Conservation (phyloP, 2,888 invertebrate genomes). For the Sisyra terminalis region DNA sequence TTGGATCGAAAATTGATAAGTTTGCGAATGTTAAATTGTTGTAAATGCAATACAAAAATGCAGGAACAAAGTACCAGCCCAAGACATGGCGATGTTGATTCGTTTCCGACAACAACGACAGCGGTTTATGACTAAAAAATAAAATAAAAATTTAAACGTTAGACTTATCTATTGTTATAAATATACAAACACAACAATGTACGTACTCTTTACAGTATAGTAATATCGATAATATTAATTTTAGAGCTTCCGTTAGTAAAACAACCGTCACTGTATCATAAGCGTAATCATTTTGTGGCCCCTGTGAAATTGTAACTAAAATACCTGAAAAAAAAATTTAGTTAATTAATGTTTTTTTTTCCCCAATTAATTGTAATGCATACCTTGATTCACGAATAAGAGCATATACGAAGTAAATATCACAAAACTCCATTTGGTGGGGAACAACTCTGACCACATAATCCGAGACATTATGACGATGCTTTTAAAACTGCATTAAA, state of each 20-base stretch:
- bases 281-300: slow-evolving; percentile 58
- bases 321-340: slow-evolving; percentile 47
- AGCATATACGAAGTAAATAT: slow-evolving; percentile 76
- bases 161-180: neutral
- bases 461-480: slow-evolving; percentile 18
- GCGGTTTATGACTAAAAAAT: slow-evolving; percentile 44
- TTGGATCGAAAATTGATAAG: slow-evolving; percentile 82
- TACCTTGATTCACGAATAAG: slow-evolving; percentile 86
- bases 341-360: too few relatives aligned
- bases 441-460: slow-evolving; percentile 56
- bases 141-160: slow-evolving; percentile 17
- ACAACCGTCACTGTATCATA: slow-evolving; percentile 84
- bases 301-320: slow-evolving; percentile 80
- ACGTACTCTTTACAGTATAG: slow-evolving; percentile 57
- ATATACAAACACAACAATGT: slow-evolving; percentile 8
- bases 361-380: slow-evolving; percentile 11
- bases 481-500: too few relatives aligned
- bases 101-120: slow-evolving; percentile 37
- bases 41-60: slow-evolving; percentile 82
- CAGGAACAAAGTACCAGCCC: slow-evolving; percentile 75
- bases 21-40: slow-evolving; percentile 89
- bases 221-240: slow-evolving; percentile 52
- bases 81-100: slow-evolving; percentile 45
- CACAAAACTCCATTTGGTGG: slow-evolving; percentile 60
- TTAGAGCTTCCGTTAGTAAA: slow-evolving; percentile 71